Base-by-base conservation (phyloP, 2,888 invertebrate species). In the Perithous albicinctus region DNA sequence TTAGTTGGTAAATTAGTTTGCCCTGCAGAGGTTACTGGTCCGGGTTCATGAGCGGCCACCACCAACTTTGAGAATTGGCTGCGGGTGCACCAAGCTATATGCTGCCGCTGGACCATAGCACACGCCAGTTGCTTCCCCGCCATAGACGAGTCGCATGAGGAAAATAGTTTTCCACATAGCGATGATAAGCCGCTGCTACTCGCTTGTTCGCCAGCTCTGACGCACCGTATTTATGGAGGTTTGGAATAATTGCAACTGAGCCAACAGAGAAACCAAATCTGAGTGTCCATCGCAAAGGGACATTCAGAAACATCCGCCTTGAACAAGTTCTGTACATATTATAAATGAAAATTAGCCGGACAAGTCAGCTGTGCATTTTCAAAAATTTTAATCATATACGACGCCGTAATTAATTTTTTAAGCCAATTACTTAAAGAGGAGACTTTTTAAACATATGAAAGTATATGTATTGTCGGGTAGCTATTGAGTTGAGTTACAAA, bases 1-100 rank as follows among this genome's bases (percentile, higher is more conserved):
- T 88, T 88, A 88, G 88, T 88, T 88, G 78, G 87, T 78, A 88
- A 88, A 88, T 88, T 87, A 88, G 88, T 88, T 89, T 86, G 79
- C 73, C 59, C 83, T 74, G 75, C 32, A 51, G 59, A 76, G 80
- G 77, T 76, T 70, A 72, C 67, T n/a, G n/a, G 63, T 67, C 69
- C 80, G 64, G 67, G 74, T 76, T 59, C 51, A 46, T 59, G 64
- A 77, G 54, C 61, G 63, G 64, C 67, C 26, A 72, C 66, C 75
- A 69, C 77, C 84, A 84, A 84, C 84, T 84, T 84, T 70, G 74
- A 79, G 74, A 84, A 82, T 84, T 84, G 77, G 82, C 79, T 80
- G 61, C 56, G 74, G 72, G 66, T 66, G 69, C 70, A 51, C 61
- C 26, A 18, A 67, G 54, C 72, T 61, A 56, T 61, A 56, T 67